Base-by-base conservation (phyloP, 2,888 invertebrate species). In the Strigamia maritima region DNA sequence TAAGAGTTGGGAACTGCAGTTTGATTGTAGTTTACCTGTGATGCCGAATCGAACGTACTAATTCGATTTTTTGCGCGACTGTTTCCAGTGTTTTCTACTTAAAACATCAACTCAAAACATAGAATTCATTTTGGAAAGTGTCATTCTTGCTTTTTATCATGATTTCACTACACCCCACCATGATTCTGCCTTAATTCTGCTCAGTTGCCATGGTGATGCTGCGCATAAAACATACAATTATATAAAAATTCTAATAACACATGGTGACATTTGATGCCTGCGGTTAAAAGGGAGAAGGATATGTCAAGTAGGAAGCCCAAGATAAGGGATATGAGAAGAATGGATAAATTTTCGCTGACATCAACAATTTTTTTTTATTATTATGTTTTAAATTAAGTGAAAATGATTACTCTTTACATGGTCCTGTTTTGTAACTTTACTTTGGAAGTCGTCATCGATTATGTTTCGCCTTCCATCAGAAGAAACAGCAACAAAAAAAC, bases 221-320 rank as follows among this genome's bases (percentile, higher is more conserved):
- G 19, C 16, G 14, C 14, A 19, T 49, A 19, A 19, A 49, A 19
- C 49, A 28, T 70, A 70, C 28, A 70, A 70, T 70, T 70, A 70
- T 26, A 70, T 70, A 70, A 70, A 54, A 70, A 70, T 70, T 70
- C 24, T 28, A 70, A 70, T 70, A 70, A 70, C 70, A 70, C 22
- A 28, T 26, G 70, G 28, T 26, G 70, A 70, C 70, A 70, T 70
- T 28, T 70, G 28, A 70, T n/a, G 70, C 70, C 70, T 12, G 10
- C 24, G 28, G 28, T 12, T 70, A 16, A 16, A 70, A 26, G 24
- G 6, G 70, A 22, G 22, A 22, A 22, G 60, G 22, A 65, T 12
- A 19, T 65, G 60, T 22, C 60, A 65, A 65, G 28, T 26, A n/a
- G 26, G 3, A 28, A 70, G 28, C 28, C 12, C 26, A 28, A 70